Base-by-base conservation (phyloP, 1,140 invertebrate genomes). In the Melanaphis sacchari region DNA sequence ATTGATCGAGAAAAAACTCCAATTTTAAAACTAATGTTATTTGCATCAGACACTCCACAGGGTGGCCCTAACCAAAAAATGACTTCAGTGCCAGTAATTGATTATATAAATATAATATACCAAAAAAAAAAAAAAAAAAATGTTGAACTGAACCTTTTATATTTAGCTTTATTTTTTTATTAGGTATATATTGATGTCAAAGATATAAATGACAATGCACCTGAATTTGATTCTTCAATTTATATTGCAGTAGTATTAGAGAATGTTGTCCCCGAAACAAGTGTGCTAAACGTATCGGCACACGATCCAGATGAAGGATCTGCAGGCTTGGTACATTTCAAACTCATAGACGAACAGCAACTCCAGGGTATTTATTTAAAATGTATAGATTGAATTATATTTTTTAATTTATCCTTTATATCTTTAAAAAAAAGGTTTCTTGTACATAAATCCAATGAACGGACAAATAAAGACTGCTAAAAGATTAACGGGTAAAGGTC, bases 121-220 rank as follows among this genome's bases (percentile, higher is more conserved):
- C 6, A 52, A 22, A 3, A 6, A 36, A 22, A 3, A 31, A 24
- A 52, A 22, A 3, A 6, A 36, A 22, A 3, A 31, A 24, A 8
- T 11, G 0, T 66, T 66, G 31, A 76, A 15, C 11, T 18, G 4
- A 31, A 41, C 66, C 9, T n/a, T 36, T 26, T 49, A 38, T 40
- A 46, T 26, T 26, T 40, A 38, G 2, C 41, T 36, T 91, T 87
- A 38, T 54, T 93, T 49, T 90, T 22, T 59, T 91, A 93, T 31
- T 91, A 94, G 94, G 96, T 98, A 0, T 96, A 96, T 0, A 96
- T 98, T 9, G 97, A 97, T 94, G 96, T 98, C 8, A 94, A 97
- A 0, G 98, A 98, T 95, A 97, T 98, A 0, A 98, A 98, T 94
- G 98, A 98, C 94, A 98, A 98, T 95, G 96, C 97, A 36, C 97